Evolutionary conservation across 2,113 vertebrate genomes (phyloP), one percentile per base, ranked within the genome.

Genomic region (Uropsilus gracilis): DNA sequence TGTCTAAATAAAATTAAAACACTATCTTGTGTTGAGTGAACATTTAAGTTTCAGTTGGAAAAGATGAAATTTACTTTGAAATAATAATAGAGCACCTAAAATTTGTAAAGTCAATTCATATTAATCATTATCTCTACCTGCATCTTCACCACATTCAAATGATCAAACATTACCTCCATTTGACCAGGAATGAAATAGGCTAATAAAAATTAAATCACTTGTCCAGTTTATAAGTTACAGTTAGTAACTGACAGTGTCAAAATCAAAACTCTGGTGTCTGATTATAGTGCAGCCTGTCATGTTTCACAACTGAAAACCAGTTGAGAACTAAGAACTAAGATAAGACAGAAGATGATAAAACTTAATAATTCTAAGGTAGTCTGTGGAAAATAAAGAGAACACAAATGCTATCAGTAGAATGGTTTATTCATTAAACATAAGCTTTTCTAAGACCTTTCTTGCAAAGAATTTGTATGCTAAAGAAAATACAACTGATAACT

Each of bases 221-320:
- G 1, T 5, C 39, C 66, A 82, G 46, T 71, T 86, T 64, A 20
- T n/a, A 88, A 66, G 16, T 28, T 37, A 78, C 4, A 68, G 34
- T 69, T 94, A 86, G 68, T 48, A 91, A 89, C 37, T 44, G 44
- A 63, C 12, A 86, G 8, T 76, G 5, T 26, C 57, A 77, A 92
- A 92, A 66, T 11, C 37, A 75, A 89, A 80, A 32, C 3, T 75
- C 68, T 85, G 75, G 6, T 66, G 86, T 48, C 53, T 39, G 42
- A 89, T 71, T 76, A 32, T 34, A 86, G 20, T 84, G 94, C 53
- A 80, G 48, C 68, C 68, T 84, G n/a, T 93, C 63, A 94, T 76
- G 11, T 81, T 94, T 75, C 55, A 13, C 32, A 96, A 57, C 22
- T 46, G 14, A 90, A 86, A 86, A 83, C 73, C 1, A 59, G 53